Evolutionary conservation across 2,888 invertebrate species (phyloP), one percentile per base, ranked within the genome.

Genomic region (Brenthis daphne): DNA sequence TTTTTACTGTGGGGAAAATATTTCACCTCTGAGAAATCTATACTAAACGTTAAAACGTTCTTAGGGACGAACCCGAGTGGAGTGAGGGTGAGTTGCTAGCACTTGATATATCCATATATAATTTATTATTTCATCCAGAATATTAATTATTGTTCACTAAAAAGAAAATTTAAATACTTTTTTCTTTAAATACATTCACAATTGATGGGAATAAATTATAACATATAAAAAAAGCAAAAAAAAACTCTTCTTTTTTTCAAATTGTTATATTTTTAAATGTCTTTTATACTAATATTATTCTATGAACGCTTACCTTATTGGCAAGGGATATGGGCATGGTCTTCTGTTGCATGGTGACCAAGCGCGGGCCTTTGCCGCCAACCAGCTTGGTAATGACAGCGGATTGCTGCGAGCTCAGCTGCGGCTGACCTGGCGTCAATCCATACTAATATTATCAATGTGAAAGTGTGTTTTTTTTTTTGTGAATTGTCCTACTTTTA

Each of bases 321-420:
- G 74, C 76, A 47, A 77, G 64, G 5, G 77, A 56, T 37, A 79
- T 73, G 37, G 89, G 90, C 47, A 90, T 82, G 51, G 88, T 84
- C 73, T 88, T 89, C 74, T 85, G 88, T 65, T 87, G 89, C 84
- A 91, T 82, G 5, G 82, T 74, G 29, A 90, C 85, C 69, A 82
- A 86, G 6, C 85, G 82, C 1, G 85, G 75, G 20, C 80, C 48
- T 6, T 77, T 68, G 5, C 33, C 74, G 29, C 74, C 73, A 3
- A 77, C 71, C 20, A 89, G 64, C 69, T 87, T 84, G 54, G 90
- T 85, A n/a, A 88, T 80, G 2, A 88, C 80, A 0, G 84, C 82
- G 6, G 84, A 77, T 70, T 82, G 81, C 37, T 78, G 77, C 3
- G 77, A 56, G 5, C 75, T 84, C 0, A 72, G 0, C 51, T 71